These are phyloP conservation scores for Tetheella fluctuosa DNA, from an alignment of 2,888 invertebrate species.

Conservation along the genomic window DNA sequence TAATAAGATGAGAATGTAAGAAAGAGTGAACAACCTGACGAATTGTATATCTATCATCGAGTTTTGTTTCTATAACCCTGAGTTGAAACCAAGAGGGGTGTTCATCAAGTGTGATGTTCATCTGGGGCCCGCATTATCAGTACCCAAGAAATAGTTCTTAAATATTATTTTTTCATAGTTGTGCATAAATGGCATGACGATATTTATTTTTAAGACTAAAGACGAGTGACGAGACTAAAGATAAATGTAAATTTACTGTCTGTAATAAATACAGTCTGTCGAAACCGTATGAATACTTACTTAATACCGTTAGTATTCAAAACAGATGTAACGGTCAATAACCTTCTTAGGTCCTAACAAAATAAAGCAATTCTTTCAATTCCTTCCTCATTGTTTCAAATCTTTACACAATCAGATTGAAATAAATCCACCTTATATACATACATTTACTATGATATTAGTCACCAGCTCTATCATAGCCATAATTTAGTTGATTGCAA, in stretches of 20 bases:
- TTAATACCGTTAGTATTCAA: neutral
- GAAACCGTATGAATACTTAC: neutral
- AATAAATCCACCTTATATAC: neutral
- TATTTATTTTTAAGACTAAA: too few relatives aligned
- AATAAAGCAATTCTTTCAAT: neutral
- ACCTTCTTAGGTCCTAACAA: neutral
- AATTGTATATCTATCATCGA: too few relatives aligned
- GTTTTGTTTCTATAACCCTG: too few relatives aligned
- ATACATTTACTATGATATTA: too few relatives aligned
- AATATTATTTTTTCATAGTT: too few relatives aligned
- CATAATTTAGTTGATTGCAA: neutral
- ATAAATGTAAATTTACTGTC: neutral
- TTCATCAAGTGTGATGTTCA: too few relatives aligned
- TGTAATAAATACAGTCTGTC: neutral
- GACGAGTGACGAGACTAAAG: neutral
- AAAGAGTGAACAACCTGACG: too few relatives aligned
- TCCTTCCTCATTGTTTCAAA: neutral
- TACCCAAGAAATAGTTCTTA: too few relatives aligned
- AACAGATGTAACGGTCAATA: neutral
- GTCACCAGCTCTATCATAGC: neutral
- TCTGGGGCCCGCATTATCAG: too few relatives aligned
- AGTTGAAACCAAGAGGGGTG: too few relatives aligned
- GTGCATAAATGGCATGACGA: too few relatives aligned
- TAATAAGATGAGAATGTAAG: too few relatives aligned
- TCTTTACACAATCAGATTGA: neutral